Conservation (phyloP, 2,888 invertebrate genomes). For the Pristionchus mayeri region DNA sequence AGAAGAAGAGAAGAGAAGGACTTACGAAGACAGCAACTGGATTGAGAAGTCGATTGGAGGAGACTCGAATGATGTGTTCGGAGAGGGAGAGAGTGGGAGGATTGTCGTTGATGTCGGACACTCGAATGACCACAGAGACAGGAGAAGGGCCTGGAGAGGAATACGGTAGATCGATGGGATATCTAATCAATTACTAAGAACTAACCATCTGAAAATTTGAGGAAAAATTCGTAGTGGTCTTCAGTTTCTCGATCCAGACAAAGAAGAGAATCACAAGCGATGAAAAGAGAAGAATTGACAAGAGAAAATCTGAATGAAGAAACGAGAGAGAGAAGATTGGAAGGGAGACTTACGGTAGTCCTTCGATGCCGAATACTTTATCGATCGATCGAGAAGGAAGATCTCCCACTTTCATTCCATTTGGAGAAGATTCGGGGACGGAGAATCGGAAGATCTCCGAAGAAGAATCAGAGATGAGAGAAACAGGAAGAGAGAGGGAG, state of each 20-base stretch:
- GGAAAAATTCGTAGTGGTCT: constrained; percentile 35
- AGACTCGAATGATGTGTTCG: constrained; percentile 31
- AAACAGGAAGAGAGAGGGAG: neutral
- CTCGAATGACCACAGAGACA: constrained; percentile 19
- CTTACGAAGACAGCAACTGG: constrained; percentile 33
- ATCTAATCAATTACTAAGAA: neutral
- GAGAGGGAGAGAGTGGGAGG: neutral
- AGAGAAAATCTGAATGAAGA: constrained; percentile 13
- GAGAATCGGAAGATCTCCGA: neutral
- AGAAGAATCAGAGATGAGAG: neutral
- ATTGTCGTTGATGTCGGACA: constrained; percentile 45
- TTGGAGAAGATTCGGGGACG: neutral
- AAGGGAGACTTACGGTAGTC: constrained; percentile 7
- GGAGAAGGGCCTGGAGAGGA: neutral
- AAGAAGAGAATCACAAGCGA: neutral
- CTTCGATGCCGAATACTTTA: neutral
- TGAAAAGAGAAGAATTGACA: neutral
- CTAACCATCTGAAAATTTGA: constrained; percentile 20
- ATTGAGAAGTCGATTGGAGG: neutral
- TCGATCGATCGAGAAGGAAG: neutral
- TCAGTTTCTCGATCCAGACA: constrained; percentile 26
- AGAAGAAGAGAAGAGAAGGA: too few relatives aligned
- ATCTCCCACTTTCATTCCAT: neutral
- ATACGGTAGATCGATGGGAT: neutral
- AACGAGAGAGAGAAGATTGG: neutral